These are phyloP conservation scores for Drosophila sturtevanti DNA, from an alignment of 1,140 invertebrate species.

Conservation along the genomic window DNA sequence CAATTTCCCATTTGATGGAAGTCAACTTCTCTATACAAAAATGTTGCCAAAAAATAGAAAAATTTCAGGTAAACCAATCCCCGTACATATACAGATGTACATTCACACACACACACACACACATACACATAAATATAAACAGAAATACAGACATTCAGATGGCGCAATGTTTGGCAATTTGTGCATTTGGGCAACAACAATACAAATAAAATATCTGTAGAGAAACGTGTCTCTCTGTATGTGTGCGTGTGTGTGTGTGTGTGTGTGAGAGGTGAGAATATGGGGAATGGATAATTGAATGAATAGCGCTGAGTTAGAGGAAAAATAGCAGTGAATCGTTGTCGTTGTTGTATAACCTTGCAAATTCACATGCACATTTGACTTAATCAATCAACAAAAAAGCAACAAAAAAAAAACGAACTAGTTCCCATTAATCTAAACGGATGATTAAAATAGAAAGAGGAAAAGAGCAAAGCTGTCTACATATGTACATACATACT, in stretches of 20 bases:
- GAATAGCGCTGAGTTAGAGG: constrained; percentile 3
- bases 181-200: constrained; percentile 62
- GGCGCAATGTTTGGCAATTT: constrained; percentile 77
- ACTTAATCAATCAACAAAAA: too few relatives aligned
- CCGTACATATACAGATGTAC: constrained; percentile 4
- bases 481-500: too few relatives aligned
- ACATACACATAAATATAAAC: constrained; percentile 19
- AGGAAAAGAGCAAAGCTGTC: too few relatives aligned
- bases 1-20: constrained; percentile 75
- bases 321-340: neutral
- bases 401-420: too few relatives aligned
- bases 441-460: too few relatives aligned
- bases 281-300: constrained; percentile 9
- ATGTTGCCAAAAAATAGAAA: constrained; percentile 61
- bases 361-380: neutral
- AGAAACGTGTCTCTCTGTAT: constrained; percentile 44
- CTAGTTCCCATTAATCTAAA: too few relatives aligned
- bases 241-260: constrained; percentile 29
- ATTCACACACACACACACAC: neutral
- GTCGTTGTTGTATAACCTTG: neutral
- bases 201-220: constrained; percentile 63
- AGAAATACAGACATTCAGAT: constrained; percentile 22
- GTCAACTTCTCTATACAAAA: constrained; percentile 38
- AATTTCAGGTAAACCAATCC: constrained; percentile 60
- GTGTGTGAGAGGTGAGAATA: neutral